A percentile compares a stretch with the other conserved stretches of the same genome.
Evolutionary conservation across 2,797 vertebrate species (phyloP).

Genomic region (Typhlichthys eigenmanni): DNA sequence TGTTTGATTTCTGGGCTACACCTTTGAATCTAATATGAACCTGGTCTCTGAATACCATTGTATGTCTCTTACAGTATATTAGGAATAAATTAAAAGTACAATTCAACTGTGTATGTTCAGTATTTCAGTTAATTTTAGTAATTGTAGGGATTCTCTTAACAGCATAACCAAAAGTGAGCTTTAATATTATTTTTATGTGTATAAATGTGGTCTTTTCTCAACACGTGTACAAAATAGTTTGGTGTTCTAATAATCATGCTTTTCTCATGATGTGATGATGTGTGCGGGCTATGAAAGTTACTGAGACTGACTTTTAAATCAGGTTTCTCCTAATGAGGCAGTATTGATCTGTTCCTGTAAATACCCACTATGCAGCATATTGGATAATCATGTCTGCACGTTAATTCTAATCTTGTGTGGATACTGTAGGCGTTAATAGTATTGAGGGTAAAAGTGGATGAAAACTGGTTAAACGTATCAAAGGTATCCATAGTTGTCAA

Average conservation of each 20-base stretch:
- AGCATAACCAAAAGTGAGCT: no score
- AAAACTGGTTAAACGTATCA: constrained; percentile 25
- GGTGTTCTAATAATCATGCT: constrained; percentile 8
- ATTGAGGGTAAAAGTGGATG: constrained; percentile 17
- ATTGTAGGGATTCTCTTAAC: no score
- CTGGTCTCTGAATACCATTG: constrained; percentile 79
- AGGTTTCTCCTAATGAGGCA: constrained; percentile 56
- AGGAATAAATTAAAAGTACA: constrained; percentile 78
- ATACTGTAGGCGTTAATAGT: not conserved
- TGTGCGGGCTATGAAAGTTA: constrained; percentile 25
- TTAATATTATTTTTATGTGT: no score
- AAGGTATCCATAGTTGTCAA: constrained; percentile 17
- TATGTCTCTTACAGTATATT: constrained; percentile 78
- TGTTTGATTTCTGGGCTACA: constrained; percentile 63
- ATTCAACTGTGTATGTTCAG: constrained; percentile 51
- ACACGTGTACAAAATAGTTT: not conserved
- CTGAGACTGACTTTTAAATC: constrained; percentile 46
- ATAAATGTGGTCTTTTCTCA: no score
- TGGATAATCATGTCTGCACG: constrained; percentile 38
- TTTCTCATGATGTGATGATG: constrained; percentile 6
- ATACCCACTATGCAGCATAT: constrained; percentile 61
- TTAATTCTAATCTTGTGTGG: not conserved
- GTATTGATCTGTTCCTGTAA: constrained; percentile 64
- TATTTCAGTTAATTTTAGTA: not conserved
- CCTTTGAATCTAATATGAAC: constrained; percentile 69